Base-by-base conservation (phyloP, 2,888 invertebrate species). In the Calephelis perditalis region DNA sequence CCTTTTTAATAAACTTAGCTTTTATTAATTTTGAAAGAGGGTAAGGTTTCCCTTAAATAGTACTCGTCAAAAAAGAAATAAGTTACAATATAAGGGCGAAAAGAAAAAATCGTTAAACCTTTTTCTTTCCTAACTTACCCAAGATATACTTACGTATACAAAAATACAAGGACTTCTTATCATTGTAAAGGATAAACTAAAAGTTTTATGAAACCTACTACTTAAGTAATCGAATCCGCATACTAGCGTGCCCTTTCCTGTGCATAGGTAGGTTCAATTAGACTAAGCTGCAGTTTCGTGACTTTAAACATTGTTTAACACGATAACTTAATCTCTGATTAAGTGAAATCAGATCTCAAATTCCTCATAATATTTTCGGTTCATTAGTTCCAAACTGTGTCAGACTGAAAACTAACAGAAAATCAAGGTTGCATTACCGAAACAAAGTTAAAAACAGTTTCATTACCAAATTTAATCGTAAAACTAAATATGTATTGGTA, bases 301-400 rank as follows among this genome's bases (percentile, higher is more conserved):
- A 75, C 78, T 73, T 69, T 70, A 73, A 70, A 62, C 65, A 65
- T 74, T 75, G 71, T 73, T 71, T 73, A 76, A 72, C 72, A 75
- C 75, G 77, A 79, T 72, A 71, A 55, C 62, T 67, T 57, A 63
- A 59, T 59, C 65, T 67, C 67, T 74, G 74, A 78, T 78, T 74
- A 79, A 82, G 84, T 84, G 85, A 86, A 86, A 86, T 86, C 85
- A 81, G 73, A 71, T 72, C 68, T 69, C 79, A 75, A 74, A 76
- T 72, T 71, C 75, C 73, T 74, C 76, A 75, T 77, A 76, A 75
- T 67, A 70, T 81, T 80, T 69, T 76, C 78, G 82, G 81, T 82
- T 81, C 81, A 82, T 78, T 81, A 82, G 71, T 73, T 77, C 72
- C 73, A 72, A 76, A 77, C 76, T 78, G 76, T 78, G 75, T 70